Base-by-base conservation (phyloP, 2,797 vertebrate species). In the Lithobates pipiens region DNA sequence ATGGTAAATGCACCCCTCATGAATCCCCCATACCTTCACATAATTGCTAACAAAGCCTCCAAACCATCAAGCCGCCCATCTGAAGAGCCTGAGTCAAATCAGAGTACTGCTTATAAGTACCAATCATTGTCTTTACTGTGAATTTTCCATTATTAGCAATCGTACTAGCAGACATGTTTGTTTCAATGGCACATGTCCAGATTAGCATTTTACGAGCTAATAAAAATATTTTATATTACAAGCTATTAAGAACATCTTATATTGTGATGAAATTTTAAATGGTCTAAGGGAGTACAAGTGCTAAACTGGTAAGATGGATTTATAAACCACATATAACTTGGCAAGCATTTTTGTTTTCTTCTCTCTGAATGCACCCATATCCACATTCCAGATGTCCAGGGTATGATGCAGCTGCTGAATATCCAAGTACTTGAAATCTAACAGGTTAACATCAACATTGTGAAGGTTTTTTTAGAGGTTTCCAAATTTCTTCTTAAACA, bases 281-380 rank as follows among this genome's bases (percentile, higher is more conserved):
- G 69, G 61, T 86, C 80, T n/a, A 61, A 57, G 73, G 80, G 80
- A 73, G 75, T 73, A 34, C 44, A 42, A 77, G 54, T 36, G n/a
- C 75, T 86, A 73, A 82, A 86, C 25, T 76, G 80, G 74, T 42
- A 46, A 79, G 76, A 83, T 78, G 44, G 85, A 73, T 86, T 83
- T 86, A 46, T 23, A 83, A 79, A 83, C 69, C 67, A 36, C 57
- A 67, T 67, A 69, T 42, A 74, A 61, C 34, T 83, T 83, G 75
- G 80, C 69, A 75, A 69, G 76, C 1, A 27, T 72, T 68, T 29
- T 39, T 34, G 15, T 67, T 73, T 50, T 69, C 76, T 46, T 23
- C 36, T 54, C 68, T 68, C 71, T 29, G 71, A 44, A 8, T 42
- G 77, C 44, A 77, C 85, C 79, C 54, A 71, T 82, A 67, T 73